Conservation (phyloP, 2,888 invertebrate genomes). For the Buathra laborator region DNA sequence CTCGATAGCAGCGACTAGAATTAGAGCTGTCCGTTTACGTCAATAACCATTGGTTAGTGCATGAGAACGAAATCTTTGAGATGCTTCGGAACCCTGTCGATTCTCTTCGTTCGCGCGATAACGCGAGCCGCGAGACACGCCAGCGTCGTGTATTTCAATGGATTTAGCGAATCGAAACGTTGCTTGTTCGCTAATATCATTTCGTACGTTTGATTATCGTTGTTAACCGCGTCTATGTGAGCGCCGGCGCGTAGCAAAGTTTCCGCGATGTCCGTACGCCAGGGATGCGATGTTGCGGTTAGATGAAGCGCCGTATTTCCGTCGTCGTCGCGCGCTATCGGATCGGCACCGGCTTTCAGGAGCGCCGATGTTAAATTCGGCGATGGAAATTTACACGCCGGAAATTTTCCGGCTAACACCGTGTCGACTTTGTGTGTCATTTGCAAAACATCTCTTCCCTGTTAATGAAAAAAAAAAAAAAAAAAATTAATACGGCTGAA, state of each 20-base stretch:
- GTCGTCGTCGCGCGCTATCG: conserved; percentile 92
- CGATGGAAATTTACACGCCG: conserved; percentile 90
- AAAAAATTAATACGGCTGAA: no score
- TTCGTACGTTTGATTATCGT: conserved; percentile 91
- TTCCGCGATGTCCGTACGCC: conserved; percentile 86
- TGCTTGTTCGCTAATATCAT: conserved; percentile 88
- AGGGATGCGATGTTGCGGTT: conserved; percentile 91
- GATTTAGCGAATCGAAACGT: conserved; percentile 90
- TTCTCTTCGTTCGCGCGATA: conserved; percentile 86
- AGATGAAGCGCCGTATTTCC: conserved; percentile 96
- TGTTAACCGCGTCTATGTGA: conserved; percentile 93
- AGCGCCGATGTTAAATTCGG: conserved; percentile 90
- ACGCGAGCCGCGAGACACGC: conserved; percentile 95
- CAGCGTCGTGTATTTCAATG: conserved; percentile 92
- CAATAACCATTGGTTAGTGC: conserved; percentile 73
- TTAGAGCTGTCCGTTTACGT: conserved; percentile 53
- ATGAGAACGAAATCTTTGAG: conserved; percentile 78
- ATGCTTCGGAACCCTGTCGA: conserved; percentile 77
- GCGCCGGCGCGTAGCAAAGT: conserved; percentile 93
- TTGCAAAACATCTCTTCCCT: conserved; percentile 91
- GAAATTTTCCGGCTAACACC: conserved; percentile 89
- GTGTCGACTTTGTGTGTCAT: conserved; percentile 94
- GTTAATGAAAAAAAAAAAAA: conserved; percentile 69
- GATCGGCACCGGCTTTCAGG: conserved; percentile 93
- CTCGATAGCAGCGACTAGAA: conserved; percentile 67